phyloP scores from a whole-genome alignment of 1,140 invertebrate genomes.

The Brachionus angularis region DNA sequence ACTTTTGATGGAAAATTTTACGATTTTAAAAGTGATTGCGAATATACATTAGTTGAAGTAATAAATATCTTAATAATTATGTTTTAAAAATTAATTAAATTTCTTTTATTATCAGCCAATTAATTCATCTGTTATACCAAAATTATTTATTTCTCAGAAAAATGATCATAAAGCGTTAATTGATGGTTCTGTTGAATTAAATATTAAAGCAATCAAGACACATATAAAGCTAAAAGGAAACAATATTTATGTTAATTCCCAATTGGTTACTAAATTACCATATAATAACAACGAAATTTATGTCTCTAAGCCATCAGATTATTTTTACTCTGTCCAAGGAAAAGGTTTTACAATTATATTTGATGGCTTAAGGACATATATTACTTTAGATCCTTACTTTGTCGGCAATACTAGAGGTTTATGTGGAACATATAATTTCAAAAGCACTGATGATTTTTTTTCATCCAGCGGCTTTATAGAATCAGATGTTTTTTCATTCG shows the following conservation, averaged over 20 bases:
- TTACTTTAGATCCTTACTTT: slow-evolving; percentile 71
- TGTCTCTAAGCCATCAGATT: slow-evolving; percentile 4
- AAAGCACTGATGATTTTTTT: slow-evolving; percentile 80
- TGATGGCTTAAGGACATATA: slow-evolving; percentile 65
- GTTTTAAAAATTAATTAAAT: neutral
- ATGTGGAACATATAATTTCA: slow-evolving; percentile 79
- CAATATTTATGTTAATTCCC: slow-evolving; percentile 13
- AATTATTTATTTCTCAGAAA: slow-evolving; percentile 5
- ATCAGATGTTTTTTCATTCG: slow-evolving; percentile 69
- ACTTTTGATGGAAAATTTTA: slow-evolving; percentile 47
- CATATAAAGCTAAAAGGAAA: neutral
- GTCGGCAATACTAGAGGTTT: slow-evolving; percentile 67
- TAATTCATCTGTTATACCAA: neutral
- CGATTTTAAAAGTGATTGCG: slow-evolving; percentile 43
- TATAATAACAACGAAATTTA: slow-evolving; percentile 32
- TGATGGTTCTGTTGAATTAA: slow-evolving; percentile 18
- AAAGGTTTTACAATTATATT: slow-evolving; percentile 45
- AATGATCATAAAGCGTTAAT: neutral
- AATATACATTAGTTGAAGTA: slow-evolving; percentile 46
- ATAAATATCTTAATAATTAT: too few relatives aligned
- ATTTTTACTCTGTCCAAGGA: slow-evolving; percentile 42
- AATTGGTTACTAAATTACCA: neutral
- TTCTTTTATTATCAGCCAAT: neutral
- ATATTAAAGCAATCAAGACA: slow-evolving; percentile 3
- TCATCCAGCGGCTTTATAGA: slow-evolving; percentile 77